These are phyloP conservation scores for Daktulosphaira vitifoliae DNA, from an alignment of 1,140 invertebrate genomes.

Conservation along the genomic window DNA sequence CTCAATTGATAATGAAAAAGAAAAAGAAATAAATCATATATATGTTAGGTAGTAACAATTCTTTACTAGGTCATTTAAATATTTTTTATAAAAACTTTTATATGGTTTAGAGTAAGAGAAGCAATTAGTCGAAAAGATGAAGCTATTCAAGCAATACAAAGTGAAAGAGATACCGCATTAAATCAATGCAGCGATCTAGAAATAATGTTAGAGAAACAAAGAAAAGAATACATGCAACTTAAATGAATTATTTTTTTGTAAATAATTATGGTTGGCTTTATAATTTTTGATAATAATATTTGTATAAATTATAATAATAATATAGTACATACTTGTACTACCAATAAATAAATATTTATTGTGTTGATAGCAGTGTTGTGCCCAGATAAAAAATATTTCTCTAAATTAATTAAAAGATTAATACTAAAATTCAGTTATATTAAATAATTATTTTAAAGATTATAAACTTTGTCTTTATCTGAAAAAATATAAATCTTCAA, in stretches of 20 bases:
- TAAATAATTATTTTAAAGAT: no score
- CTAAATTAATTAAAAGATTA: no score
- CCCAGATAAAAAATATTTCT: no score
- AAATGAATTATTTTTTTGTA: slow-evolving; percentile 9
- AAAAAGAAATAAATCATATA: slow-evolving; percentile 19
- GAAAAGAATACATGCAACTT: slow-evolving; percentile 53
- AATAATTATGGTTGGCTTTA: no score
- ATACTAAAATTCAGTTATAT: no score
- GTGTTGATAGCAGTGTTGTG: no score
- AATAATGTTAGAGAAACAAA: slow-evolving; percentile 62
- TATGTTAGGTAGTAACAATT: slow-evolving; percentile 4
- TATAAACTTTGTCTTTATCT: no score
- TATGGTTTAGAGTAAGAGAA: slow-evolving; percentile 62
- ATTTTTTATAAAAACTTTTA: slow-evolving; percentile 35
- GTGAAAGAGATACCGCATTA: slow-evolving; percentile 56
- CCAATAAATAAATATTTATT: no score
- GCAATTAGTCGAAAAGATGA: slow-evolving; percentile 68
- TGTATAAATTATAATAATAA: no score
- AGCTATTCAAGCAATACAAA: slow-evolving; percentile 56
- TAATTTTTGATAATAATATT: no score
- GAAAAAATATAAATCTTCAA: no score
- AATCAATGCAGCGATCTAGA: slow-evolving; percentile 65
- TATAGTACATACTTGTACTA: no score
- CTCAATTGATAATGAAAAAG: slow-evolving; percentile 16
- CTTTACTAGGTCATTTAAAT: slow-evolving; percentile 35